Conservation (phyloP, 2,888 invertebrate genomes). For the Enchytraeus crypticus region DNA sequence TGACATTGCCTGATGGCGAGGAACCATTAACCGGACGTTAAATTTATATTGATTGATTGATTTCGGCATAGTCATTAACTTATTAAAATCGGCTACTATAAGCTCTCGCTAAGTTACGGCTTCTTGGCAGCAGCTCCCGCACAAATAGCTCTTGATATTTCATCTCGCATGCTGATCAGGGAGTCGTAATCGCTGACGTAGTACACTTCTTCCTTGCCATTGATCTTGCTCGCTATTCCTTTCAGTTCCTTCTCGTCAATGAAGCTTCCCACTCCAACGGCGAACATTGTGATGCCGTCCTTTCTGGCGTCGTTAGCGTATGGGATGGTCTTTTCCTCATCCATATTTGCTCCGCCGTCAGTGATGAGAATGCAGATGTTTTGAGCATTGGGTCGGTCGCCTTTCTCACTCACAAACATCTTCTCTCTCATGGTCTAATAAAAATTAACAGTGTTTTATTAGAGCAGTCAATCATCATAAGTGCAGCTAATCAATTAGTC, state of each 20-base stretch:
- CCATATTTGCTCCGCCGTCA: conserved; percentile 37
- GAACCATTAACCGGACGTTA: no score
- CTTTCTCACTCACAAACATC: conserved; percentile 34
- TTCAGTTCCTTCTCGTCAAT: conserved; percentile 19
- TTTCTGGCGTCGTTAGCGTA: conserved; percentile 15
- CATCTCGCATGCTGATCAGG: conserved; percentile 27
- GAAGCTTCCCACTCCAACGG: conserved; percentile 19
- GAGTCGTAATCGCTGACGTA: conserved; percentile 30
- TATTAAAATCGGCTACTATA: no score
- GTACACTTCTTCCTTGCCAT: conserved; percentile 32
- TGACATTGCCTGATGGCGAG: no score
- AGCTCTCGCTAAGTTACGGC: no score
- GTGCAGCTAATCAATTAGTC: no score
- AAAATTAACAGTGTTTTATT: no score
- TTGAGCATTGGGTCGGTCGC: conserved; percentile 33
- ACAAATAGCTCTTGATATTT: conserved; percentile 31
- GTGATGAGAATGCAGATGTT: conserved; percentile 34
- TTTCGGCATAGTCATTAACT: no score
- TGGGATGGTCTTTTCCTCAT: conserved; percentile 10
- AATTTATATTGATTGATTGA: no score
- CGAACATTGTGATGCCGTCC: conserved; percentile 17
- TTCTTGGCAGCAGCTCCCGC: no score
- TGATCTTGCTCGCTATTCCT: conserved; percentile 30
- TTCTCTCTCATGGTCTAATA: conserved; percentile 28
- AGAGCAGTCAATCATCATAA: no score